Percentiles rank a stretch among this genome's conserved stretches.
Evolutionary conservation across 2,888 invertebrate genomes (phyloP).

Genomic region (Erebia palarica): DNA sequence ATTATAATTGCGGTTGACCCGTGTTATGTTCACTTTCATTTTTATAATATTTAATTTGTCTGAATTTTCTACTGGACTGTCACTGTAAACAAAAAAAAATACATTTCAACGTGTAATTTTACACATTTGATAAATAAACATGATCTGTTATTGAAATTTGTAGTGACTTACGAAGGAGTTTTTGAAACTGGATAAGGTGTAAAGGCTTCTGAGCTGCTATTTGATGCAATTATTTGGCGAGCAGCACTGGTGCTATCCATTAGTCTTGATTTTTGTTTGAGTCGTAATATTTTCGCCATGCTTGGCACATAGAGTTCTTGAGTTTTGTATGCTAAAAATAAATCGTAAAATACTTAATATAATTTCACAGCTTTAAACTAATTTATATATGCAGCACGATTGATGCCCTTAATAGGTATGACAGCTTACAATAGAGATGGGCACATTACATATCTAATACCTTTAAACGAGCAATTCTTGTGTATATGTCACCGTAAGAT

Average conservation of each 20-base stretch:
- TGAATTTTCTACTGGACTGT: slow-evolving; percentile 40
- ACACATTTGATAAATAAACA: neutral
- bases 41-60: slow-evolving; percentile 58
- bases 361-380: neutral
- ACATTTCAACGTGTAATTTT: neutral
- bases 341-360: slow-evolving; percentile 11
- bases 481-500: too few species aligned
- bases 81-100: slow-evolving; percentile 48
- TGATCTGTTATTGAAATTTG: neutral
- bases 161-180: slow-evolving; percentile 21
- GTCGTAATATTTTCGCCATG: slow-evolving; percentile 83
- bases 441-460: too few species aligned
- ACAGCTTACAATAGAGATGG: too few species aligned
- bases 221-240: slow-evolving; percentile 82
- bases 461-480: too few species aligned
- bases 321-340: slow-evolving; percentile 58
- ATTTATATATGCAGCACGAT: neutral
- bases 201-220: slow-evolving; percentile 69
- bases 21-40: slow-evolving; percentile 57
- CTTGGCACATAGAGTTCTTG: slow-evolving; percentile 84
- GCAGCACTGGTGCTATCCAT: slow-evolving; percentile 85
- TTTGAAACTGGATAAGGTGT: slow-evolving; percentile 48
- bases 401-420: too few species aligned
- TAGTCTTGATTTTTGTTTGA: slow-evolving; percentile 82
- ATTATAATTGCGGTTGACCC: slow-evolving; percentile 48